These are phyloP conservation scores for Lacerta agilis DNA, from an alignment of 2,797 vertebrate genomes.

Conservation along the genomic window DNA sequence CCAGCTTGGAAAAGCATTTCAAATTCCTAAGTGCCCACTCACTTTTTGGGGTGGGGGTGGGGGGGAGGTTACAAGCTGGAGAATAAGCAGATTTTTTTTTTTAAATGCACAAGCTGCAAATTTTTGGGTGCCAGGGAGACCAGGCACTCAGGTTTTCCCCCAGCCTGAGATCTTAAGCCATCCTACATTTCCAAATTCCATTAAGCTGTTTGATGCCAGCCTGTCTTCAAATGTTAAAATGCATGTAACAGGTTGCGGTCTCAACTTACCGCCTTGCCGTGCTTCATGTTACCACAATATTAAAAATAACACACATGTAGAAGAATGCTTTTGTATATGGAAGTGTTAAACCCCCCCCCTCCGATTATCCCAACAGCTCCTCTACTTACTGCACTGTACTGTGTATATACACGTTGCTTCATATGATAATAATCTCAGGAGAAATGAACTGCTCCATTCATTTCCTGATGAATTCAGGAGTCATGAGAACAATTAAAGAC, in stretches of 20 bases:
- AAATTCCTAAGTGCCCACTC: not conserved
- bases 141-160: not conserved
- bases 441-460: not conserved
- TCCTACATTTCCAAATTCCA: constrained; percentile 14
- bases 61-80: not conserved
- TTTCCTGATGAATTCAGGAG: not conserved
- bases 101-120: not conserved
- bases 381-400: not conserved
- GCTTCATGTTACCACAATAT: constrained; percentile 37
- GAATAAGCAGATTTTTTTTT: not conserved
- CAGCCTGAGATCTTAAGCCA: not conserved
- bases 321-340: constrained; percentile 17
- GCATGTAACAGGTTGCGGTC: constrained; percentile 8
- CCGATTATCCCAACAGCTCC: not conserved
- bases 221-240: constrained; percentile 39
- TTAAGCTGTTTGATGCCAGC: not conserved
- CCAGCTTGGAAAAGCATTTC: not conserved
- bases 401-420: not conserved
- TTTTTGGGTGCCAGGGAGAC: not conserved
- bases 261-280: constrained; percentile 13
- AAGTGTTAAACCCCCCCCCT: not conserved
- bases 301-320: constrained; percentile 40
- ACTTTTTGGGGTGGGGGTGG: not conserved
- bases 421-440: not conserved
- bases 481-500: not conserved